Percentiles rank a stretch among this genome's conserved stretches.
Evolutionary conservation across 2,797 vertebrate genomes (phyloP).

Genomic region (Acropternis orthonyx): DNA sequence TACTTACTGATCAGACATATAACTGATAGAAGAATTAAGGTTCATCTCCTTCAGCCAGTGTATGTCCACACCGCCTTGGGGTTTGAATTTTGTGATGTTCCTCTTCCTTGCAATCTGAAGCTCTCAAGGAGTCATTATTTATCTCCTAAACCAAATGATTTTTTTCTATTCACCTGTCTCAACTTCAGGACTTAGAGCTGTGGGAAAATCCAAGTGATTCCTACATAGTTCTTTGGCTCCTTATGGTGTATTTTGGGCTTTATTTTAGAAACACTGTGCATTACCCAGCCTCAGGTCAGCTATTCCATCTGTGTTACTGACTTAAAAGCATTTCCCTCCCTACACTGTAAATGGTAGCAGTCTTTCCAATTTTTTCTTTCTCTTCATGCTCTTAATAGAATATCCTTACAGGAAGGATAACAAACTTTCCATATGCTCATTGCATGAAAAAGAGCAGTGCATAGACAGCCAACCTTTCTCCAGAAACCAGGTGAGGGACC

Average conservation of each 20-base stretch:
- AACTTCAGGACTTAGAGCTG: not conserved
- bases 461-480: not conserved
- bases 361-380: not conserved
- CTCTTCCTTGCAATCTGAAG: not conserved
- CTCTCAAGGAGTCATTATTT: not conserved
- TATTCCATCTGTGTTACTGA: not conserved
- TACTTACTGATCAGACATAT: not conserved
- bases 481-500: not conserved
- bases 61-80: not conserved
- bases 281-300: not conserved
- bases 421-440: accelerated
- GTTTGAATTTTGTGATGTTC: not conserved
- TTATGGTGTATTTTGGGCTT: not conserved
- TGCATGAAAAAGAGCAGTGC: not conserved
- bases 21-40: not conserved
- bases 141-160: not conserved
- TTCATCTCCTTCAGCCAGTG: not conserved
- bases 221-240: not conserved
- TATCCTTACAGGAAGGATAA: not conserved
- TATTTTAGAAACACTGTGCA: not conserved
- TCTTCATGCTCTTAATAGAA: not conserved
- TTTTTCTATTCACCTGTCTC: not conserved
- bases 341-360: not conserved
- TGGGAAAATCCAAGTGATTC: not conserved
- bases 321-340: not conserved